Base-by-base conservation (phyloP, 2,797 vertebrate genomes). In the Leptatherina wallacei region DNA sequence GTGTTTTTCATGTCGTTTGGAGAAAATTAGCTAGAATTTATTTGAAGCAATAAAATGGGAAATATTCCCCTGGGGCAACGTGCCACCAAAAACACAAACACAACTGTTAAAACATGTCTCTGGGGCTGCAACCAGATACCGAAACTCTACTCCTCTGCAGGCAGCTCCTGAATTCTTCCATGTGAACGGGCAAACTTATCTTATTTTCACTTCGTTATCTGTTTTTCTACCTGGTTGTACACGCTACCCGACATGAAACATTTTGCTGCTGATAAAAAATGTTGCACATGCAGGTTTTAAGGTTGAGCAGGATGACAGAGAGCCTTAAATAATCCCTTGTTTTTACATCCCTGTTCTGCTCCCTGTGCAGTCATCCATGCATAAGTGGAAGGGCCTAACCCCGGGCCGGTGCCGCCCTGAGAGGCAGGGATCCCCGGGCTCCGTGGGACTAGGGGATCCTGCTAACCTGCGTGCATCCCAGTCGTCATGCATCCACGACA, bases 81-180 rank as follows among this genome's bases (percentile, higher is more conserved):
- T 75, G 88, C 92, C 91, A 92, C 84, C 73, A 82, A 93, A 91
- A 94, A 93, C 90, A 93, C 88, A 92, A 93, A 94, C 89, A 91
- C 84, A 82, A 89, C 91, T 93, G 91, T 94, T 92, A 92, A 91
- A 93, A 92, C 91, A 88, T 72, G 87, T 91, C 89, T 91, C 82
- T 77, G 80, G 84, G 88, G 87, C 90, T 71, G 85, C 82, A 89
- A 90, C 85, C 86, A 86, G 87, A 94, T 82, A 84, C 88, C 79
- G 77, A 77, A 82, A 81, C 80, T 62, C 80, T 60, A 71, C 67
- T 59, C 78, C 49, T 55, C 68, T 33, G 35, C 76, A 80, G 75
- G 61, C 81, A 49, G 82, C 85, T 87, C 78, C 89, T 71, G 85
- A 80, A 86, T 82, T 82, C 80, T 73, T 84, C 75, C 49, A 44